Conservation (phyloP, 2,113 vertebrate genomes). For the Ochotona curzoniae region DNA sequence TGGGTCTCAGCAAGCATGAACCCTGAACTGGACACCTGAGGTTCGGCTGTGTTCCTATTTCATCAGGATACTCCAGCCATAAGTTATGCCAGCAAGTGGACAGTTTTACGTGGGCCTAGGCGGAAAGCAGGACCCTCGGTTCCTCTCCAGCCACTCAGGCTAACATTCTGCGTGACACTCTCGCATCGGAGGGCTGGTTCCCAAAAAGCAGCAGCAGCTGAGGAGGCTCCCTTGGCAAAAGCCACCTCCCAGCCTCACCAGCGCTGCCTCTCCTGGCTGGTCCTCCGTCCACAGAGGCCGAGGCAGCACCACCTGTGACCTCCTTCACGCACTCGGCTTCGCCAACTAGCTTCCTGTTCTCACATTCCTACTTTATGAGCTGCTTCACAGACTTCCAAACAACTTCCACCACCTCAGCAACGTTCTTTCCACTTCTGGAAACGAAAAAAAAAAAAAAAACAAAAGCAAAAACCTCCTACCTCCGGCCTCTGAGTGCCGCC, state of each 20-base stretch:
- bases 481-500: slow-evolving; percentile 57
- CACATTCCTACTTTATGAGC: slow-evolving; percentile 42
- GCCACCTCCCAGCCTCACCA: background rate
- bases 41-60: too few relatives aligned
- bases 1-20: too few relatives aligned
- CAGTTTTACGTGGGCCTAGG: too few relatives aligned
- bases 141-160: too few relatives aligned
- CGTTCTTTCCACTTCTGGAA: slow-evolving; percentile 63
- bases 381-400: slow-evolving; percentile 23
- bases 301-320: background rate
- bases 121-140: too few relatives aligned
- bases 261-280: background rate
- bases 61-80: too few relatives aligned
- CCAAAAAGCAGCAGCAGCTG: background rate
- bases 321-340: background rate
- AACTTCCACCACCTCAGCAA: slow-evolving; percentile 50
- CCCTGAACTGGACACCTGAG: too few relatives aligned
- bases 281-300: background rate
- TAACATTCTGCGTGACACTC: too few relatives aligned
- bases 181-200: too few relatives aligned
- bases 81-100: too few relatives aligned
- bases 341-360: background rate
- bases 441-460: background rate
- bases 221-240: background rate
- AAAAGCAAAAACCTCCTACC: slow-evolving; percentile 2